phyloP scores from a whole-genome alignment of 2,888 invertebrate genomes.

The Nomada lathburiana region DNA sequence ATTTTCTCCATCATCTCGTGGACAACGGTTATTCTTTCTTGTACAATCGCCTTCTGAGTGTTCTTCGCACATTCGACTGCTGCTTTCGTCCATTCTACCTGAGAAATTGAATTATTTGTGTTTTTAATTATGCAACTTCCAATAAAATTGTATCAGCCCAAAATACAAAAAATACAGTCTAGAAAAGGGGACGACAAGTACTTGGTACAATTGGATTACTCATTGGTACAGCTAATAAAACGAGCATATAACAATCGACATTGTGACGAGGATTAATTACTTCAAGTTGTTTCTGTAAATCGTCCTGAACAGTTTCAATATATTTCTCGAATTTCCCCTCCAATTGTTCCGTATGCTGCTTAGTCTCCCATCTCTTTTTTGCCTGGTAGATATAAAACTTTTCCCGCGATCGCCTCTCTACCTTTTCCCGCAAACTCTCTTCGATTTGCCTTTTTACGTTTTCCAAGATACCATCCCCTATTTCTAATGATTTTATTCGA shows the following conservation, averaged over 20 bases:
- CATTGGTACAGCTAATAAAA: background rate
- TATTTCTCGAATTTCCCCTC: conserved; percentile 64
- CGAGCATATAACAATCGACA: background rate
- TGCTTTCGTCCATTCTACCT: conserved; percentile 65
- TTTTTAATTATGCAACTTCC: background rate
- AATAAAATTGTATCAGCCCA: too few species aligned
- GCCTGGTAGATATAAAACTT: conserved; percentile 71
- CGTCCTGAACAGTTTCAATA: conserved; percentile 56
- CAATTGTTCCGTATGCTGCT: conserved; percentile 59
- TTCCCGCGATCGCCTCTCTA: conserved; percentile 66
- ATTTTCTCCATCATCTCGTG: conserved; percentile 74
- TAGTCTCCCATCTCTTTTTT: conserved; percentile 71
- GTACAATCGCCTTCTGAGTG: conserved; percentile 68
- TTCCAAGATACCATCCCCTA: conserved; percentile 68
- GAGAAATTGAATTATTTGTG: background rate
- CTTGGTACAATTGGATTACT: too few species aligned
- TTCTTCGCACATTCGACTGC: conserved; percentile 60
- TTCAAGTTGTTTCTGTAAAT: conserved; percentile 70
- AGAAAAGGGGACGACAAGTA: too few species aligned
- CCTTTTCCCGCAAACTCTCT: conserved; percentile 57
- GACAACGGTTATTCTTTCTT: conserved; percentile 71
- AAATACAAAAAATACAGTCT: too few species aligned
- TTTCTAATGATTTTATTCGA: conserved; percentile 37
- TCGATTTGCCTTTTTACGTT: conserved; percentile 67
- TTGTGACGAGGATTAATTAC: conserved; percentile 46